Evolutionary conservation across 2,113 vertebrate species (phyloP), one percentile per base, ranked within the genome.

Genomic region (Dipodomys spectabilis): DNA sequence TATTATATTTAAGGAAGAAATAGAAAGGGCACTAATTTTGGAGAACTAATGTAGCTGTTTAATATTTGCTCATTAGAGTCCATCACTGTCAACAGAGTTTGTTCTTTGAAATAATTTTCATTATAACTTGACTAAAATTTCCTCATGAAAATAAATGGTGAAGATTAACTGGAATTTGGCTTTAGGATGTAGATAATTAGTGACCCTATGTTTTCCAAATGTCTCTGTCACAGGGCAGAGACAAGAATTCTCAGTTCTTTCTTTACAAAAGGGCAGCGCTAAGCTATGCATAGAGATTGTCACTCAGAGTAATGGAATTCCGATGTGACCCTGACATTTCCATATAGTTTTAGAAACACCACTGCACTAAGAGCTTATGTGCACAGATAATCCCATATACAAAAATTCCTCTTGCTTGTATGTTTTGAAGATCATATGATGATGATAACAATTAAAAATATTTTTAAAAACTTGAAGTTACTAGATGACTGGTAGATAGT

Each of bases 1-100:
- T 72, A 35, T 78, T 95, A 71, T 32, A 82, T 90, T 85, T 95
- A 95, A 95, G 28, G 67, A 82, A 88, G 92, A 64, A 94, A 88
- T 27, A 90, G 57, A 95, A 96, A 95, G 93, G 82, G 82, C 93
- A 90, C 62, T 90, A 28, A 69, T 90, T 94, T 96, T 78, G 82
- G 75, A 92, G 77, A 92, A 96, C 69, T 75, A 91, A 93, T 49
- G 87, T 72, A 94, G 85, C 75, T 82, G 88, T 75, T 95, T 95
- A 86, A 85, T 94, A 92, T 97, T 94, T 96, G 86, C 93, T 96
- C 92, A 92, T 96, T 97, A 97, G 93, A 90, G 85, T 90, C 82
- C 44, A 87, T 97, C 94, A 90, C 95, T 93, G 92, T 74, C 67
- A 88, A 94, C 23, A 88, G 88, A 94, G 94, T 96, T 78, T 95